Percentiles rank a stretch among this genome's conserved stretches.
Evolutionary conservation across 2,888 invertebrate species (phyloP).

Genomic region (Leistus spinibarbis): DNA sequence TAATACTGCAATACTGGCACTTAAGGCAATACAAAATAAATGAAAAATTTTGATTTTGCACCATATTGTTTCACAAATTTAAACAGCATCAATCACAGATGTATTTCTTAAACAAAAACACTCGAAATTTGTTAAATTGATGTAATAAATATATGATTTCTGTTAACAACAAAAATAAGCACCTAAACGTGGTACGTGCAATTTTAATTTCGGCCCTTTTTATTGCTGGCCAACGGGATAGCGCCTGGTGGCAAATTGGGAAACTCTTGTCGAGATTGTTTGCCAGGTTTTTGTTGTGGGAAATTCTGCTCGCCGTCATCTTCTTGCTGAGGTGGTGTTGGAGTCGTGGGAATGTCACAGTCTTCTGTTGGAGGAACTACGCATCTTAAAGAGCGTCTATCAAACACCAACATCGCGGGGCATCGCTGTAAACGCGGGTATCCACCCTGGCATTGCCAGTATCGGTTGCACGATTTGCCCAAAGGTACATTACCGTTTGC

Average conservation of each 20-base stretch:
- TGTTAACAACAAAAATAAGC: not conserved
- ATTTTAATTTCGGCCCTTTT: conserved; percentile 31
- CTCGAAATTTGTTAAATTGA: not conserved
- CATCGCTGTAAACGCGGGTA: conserved; percentile 90
- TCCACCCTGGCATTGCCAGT: conserved; percentile 94
- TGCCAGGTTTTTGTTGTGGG: conserved; percentile 50
- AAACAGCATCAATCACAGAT: not conserved
- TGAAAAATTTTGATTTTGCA: not conserved
- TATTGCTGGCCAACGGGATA: conserved; percentile 53
- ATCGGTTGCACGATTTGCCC: conserved; percentile 90
- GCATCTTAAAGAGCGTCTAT: conserved; percentile 78
- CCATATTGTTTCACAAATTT: not conserved
- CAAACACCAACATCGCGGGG: conserved; percentile 90
- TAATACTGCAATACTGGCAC: not conserved
- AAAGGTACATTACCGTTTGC: conserved; percentile 90
- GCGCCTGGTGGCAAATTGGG: conserved; percentile 56
- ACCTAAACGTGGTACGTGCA: not conserved
- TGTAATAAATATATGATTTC: not conserved
- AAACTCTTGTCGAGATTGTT: conserved; percentile 43
- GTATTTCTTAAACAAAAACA: not conserved
- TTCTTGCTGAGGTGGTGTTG: conserved; percentile 68
- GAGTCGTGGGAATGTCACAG: conserved; percentile 83
- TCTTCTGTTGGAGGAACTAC: conserved; percentile 90
- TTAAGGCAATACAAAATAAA: not conserved
- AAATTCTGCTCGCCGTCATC: conserved; percentile 54